Base-by-base conservation (phyloP, 2,797 vertebrate species). In the Poecile montanus region DNA sequence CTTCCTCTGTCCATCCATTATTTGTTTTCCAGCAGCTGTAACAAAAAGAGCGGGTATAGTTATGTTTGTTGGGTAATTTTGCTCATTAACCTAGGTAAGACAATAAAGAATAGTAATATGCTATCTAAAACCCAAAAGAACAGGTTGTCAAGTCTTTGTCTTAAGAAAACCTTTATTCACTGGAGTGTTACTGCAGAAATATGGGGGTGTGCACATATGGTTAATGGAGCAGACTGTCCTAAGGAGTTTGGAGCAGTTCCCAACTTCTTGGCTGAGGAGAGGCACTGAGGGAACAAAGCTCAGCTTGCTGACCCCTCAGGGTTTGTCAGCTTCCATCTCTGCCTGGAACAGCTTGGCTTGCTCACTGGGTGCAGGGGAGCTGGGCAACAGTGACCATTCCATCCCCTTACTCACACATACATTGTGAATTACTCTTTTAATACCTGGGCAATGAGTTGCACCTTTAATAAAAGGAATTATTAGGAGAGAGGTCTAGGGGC, bases 1-100 rank as follows among this genome's bases (percentile, higher is more conserved):
- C 66, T 76, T 95, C 86, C 20, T 67, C 23, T 77, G 5, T 40
- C 38, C 50, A 75, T 94, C 58, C 51, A 53, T 93, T 87, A 74
- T 76, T 96, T 94, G 14, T 78, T 87, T 95, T 90, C 56, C 58
- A 76, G 44, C 48, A 89, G 29, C 56, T 67, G 7, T 63, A 87
- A 42, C 25, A 40, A 40, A 90, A 81, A 51, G 48, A 85, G 22
- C 16, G 70, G 40, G 25, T 38, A 16, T 0, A 70, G 48, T 44
- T 73, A 23, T 6, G 75, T 87, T 87, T 68, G 6, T 45, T 89
- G 67, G 26, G 36, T 74, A 38, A 27, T 93, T 92, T 93, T 88
- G 36, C n/a, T 91, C 6, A 3, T 75, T 91, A 89, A 34, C 58
- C 36, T 79, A 34, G 34, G 6, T 57, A 70, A 84, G 32, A 77